Evolutionary conservation across 1,140 invertebrate species (phyloP), one percentile per base, ranked within the genome.

Genomic region (Pseudomyrmex dendroicus): DNA sequence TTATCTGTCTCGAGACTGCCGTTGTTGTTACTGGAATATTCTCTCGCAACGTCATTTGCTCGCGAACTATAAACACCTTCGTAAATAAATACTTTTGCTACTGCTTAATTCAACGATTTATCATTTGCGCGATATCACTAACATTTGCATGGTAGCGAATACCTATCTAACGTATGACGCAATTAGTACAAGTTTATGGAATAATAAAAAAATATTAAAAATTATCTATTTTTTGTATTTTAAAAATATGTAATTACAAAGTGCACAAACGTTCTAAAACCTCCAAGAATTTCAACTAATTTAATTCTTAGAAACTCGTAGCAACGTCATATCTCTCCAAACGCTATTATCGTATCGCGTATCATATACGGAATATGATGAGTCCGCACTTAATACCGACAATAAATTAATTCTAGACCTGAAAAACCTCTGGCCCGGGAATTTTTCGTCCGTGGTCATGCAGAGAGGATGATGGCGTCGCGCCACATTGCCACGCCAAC

Each of bases 381-480:
- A 78, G 52, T 57, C 76, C 64, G 44, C 12, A 64, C 10, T 50
- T 59, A 20, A 80, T 56, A 48, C 76, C 44, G 17, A 73, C 82
- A 70, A 86, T 87, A 86, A 85, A 87, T 88, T 78, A 84, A 89
- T 86, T 86, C 84, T 76, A 84, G 86, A 70, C 85, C 85, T 80
- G 89, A 80, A 89, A 86, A 78, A 67, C 85, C 77, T 73, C 67
- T 74, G 82, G 62, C 82, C 84, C 82, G 86, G 35, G 86, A 92
- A 89, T 91, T 83, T 90, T 91, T 91, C 89, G 85, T 89, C 80
- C 84, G 88, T 92, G 92, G 92, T 93, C 92, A 93, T 88, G 90
- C 82, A 83, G 82, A 85, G 86, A 85, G 86, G 84, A 57, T 76
- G 82, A 76, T 82, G 84, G 73, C 86, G 87, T 84, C 83, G 89